Evolutionary conservation across 2,797 vertebrate genomes (phyloP).

Genomic region (Hypotaenidia okinawae): DNA sequence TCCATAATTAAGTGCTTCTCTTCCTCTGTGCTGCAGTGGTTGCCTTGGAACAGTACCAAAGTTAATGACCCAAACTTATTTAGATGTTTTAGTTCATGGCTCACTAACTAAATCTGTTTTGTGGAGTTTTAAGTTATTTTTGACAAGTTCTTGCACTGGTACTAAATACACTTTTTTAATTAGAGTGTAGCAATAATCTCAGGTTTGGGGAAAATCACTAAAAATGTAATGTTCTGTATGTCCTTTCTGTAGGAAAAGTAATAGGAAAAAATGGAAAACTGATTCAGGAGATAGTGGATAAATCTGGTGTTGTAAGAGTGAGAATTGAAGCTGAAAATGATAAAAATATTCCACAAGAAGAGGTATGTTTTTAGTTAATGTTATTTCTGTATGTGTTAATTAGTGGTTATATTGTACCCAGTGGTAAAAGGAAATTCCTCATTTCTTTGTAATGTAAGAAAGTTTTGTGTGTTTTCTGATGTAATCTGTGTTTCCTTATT

Average conservation of each 20-base stretch:
- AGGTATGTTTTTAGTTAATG: conserved; percentile 81
- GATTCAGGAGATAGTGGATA: conserved; percentile 99
- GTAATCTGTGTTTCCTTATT: background rate
- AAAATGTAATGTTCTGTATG: conserved; percentile 36
- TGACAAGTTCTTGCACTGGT: background rate
- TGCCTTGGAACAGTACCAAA: background rate
- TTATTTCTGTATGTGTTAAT: background rate
- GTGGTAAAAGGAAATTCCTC: background rate
- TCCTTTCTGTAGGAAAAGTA: conserved; percentile 88
- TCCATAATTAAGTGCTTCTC: background rate
- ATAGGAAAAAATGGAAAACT: conserved; percentile 99
- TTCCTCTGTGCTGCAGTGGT: background rate
- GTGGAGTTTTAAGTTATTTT: background rate
- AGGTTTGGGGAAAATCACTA: background rate
- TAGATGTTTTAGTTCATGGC: background rate
- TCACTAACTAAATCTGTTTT: background rate
- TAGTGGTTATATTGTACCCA: background rate
- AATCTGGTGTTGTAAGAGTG: conserved; percentile 97
- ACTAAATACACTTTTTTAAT: background rate
- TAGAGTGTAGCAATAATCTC: background rate
- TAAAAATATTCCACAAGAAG: conserved; percentile 91
- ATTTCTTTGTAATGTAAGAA: background rate
- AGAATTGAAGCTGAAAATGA: conserved; percentile 98
- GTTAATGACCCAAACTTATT: background rate
- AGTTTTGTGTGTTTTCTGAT: background rate